Conservation (phyloP, 23 tunicate species). For the Corella eumyota region DNA sequence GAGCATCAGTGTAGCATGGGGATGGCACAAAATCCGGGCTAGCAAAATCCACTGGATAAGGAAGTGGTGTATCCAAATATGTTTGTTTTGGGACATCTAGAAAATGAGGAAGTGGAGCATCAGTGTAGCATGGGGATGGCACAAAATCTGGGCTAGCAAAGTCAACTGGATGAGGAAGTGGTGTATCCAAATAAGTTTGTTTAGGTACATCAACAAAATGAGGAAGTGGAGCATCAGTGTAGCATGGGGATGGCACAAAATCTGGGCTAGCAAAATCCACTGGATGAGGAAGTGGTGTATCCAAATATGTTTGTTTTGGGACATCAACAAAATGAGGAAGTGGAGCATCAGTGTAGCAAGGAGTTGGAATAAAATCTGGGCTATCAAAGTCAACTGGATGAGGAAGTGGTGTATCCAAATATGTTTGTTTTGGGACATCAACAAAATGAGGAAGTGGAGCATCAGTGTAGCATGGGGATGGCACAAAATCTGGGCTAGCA, state of each 20-base stretch:
- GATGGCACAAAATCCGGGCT: not conserved
- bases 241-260: not conserved
- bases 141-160: too few species aligned
- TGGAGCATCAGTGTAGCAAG: not conserved
- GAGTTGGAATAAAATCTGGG: not conserved
- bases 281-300: not conserved
- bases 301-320: not conserved
- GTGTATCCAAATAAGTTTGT: not conserved
- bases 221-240: not conserved
- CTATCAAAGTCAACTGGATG: not conserved
- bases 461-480: not conserved
- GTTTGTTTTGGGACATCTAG: not conserved
- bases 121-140: not conserved
- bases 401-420: not conserved
- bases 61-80: not conserved
- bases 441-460: not conserved
- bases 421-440: not conserved
- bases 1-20: not conserved
- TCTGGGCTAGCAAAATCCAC: too few species aligned
- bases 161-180: too few species aligned
- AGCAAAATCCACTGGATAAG: not conserved
- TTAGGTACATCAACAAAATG: not conserved
- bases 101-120: not conserved
- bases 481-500: too few species aligned
- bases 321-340: not conserved